These are phyloP conservation scores for Petrocephalus microphthalmus DNA, from an alignment of 2,113 vertebrate genomes.

Conservation along the genomic window DNA sequence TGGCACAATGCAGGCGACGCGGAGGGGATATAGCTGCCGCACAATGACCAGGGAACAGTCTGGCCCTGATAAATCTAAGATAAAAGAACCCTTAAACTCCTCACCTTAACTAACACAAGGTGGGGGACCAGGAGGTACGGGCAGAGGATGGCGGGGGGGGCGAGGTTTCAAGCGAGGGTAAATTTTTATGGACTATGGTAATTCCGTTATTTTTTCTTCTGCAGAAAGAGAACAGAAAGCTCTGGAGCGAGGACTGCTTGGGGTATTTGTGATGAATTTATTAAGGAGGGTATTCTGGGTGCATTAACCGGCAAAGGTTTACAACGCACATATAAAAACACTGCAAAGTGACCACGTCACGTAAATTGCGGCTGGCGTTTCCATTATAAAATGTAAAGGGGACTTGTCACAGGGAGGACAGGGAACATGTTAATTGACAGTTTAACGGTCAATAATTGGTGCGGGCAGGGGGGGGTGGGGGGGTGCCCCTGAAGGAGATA, in stretches of 20 bases:
- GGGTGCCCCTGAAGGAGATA: slow-evolving; percentile 29
- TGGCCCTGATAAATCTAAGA: slow-evolving; percentile 50
- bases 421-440: slow-evolving; percentile 46
- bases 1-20: slow-evolving; percentile 38
- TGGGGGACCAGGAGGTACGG: neutral
- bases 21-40: slow-evolving; percentile 38
- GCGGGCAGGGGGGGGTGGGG: slow-evolving; percentile 21
- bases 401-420: slow-evolving; percentile 37
- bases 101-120: slow-evolving; percentile 39
- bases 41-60: slow-evolving; percentile 47
- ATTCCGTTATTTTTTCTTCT: slow-evolving; percentile 38
- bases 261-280: slow-evolving; percentile 34
- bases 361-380: slow-evolving; percentile 43
- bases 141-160: neutral
- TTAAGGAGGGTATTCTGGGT: slow-evolving; percentile 42
- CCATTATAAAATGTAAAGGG: slow-evolving; percentile 25
- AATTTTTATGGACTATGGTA: slow-evolving; percentile 16
- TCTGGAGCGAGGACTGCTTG: neutral
- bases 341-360: slow-evolving; percentile 29
- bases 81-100: slow-evolving; percentile 46
- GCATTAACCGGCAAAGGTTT: slow-evolving; percentile 52
- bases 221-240: slow-evolving; percentile 11
- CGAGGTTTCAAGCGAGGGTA: neutral
- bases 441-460: slow-evolving; percentile 43
- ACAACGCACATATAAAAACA: slow-evolving; percentile 43